phyloP scores from a whole-genome alignment of 2,888 invertebrate species.

The Scaptomyza flava region DNA sequence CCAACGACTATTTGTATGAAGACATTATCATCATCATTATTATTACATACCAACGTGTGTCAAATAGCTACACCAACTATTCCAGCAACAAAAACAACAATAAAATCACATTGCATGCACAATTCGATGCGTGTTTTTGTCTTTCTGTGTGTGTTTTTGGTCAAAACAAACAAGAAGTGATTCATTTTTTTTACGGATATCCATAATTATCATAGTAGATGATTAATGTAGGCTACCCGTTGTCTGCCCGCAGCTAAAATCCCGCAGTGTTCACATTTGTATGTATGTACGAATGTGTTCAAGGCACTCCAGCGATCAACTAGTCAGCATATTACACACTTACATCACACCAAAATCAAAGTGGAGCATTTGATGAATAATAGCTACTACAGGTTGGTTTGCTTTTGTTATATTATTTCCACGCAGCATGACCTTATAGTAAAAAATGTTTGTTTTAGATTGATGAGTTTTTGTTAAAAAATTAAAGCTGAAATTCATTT shows the following conservation, averaged over 20 bases:
- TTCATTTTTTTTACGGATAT: slow-evolving; percentile 33
- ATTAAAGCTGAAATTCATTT: slow-evolving; percentile 5
- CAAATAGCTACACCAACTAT: slow-evolving; percentile 7
- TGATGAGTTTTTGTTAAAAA: slow-evolving; percentile 9
- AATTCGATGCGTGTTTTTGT: slow-evolving; percentile 23
- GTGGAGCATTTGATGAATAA: slow-evolving; percentile 32
- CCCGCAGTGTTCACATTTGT: slow-evolving; percentile 39
- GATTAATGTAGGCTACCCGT: slow-evolving; percentile 46
- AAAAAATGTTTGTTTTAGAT: slow-evolving; percentile 15
- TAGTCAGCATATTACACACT: slow-evolving; percentile 41
- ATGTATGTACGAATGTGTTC: background rate
- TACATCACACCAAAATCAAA: slow-evolving; percentile 35
- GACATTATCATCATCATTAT: slow-evolving; percentile 12
- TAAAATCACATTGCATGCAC: slow-evolving; percentile 39
- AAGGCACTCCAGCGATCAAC: slow-evolving; percentile 34
- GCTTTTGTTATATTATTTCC: slow-evolving; percentile 1
- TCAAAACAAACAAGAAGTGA: slow-evolving; percentile 34
- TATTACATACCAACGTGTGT: slow-evolving; percentile 24
- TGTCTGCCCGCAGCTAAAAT: slow-evolving; percentile 22
- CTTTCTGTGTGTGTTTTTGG: background rate
- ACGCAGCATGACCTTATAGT: slow-evolving; percentile 32
- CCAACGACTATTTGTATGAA: background rate
- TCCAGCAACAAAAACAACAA: slow-evolving; percentile 15
- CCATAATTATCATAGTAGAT: slow-evolving; percentile 36
- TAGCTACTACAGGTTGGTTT: slow-evolving; percentile 17